Percentiles rank a stretch among this genome's conserved stretches.
Conservation (phyloP, 2,888 invertebrate species). For the Ochropacha duplaris region DNA sequence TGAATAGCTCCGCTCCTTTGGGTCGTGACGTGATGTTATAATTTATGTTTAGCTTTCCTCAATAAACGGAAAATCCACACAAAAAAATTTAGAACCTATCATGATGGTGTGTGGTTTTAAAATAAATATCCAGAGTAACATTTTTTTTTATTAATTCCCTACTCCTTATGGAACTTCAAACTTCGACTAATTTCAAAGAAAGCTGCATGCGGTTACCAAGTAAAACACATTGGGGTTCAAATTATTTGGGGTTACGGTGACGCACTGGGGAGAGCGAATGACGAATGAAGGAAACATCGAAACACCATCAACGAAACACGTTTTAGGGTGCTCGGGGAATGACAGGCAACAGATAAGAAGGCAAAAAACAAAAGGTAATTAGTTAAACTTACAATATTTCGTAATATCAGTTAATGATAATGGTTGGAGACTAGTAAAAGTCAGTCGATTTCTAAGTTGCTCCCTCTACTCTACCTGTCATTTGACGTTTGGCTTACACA, state of each 20-base stretch:
- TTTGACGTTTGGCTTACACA: constrained; percentile 77
- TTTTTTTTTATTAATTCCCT: too few relatives aligned
- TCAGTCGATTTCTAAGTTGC: constrained; percentile 75
- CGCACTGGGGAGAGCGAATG: constrained; percentile 60
- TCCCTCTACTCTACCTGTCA: constrained; percentile 76
- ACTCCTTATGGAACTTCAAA: neutral
- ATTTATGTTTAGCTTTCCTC: too few relatives aligned
- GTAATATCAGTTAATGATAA: constrained; percentile 38
- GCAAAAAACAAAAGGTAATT: constrained; percentile 20
- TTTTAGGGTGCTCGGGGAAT: constrained; percentile 44
- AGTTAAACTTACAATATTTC: constrained; percentile 32
- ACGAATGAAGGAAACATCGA: constrained; percentile 66
- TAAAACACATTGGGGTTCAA: constrained; percentile 52
- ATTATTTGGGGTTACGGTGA: constrained; percentile 58
- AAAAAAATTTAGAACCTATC: too few relatives aligned
- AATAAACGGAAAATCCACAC: too few relatives aligned
- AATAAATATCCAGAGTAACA: neutral
- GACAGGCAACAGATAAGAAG: constrained; percentile 23
- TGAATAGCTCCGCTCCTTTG: too few relatives aligned
- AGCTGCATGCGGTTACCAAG: constrained; percentile 37
- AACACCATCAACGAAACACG: constrained; percentile 58
- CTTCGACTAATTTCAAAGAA: constrained; percentile 29
- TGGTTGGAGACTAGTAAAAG: constrained; percentile 64
- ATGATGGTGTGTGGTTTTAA: too few relatives aligned
- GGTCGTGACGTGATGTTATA: too few relatives aligned